Conservation (phyloP, 2,888 invertebrate genomes). For the Herminia tarsipennalis region DNA sequence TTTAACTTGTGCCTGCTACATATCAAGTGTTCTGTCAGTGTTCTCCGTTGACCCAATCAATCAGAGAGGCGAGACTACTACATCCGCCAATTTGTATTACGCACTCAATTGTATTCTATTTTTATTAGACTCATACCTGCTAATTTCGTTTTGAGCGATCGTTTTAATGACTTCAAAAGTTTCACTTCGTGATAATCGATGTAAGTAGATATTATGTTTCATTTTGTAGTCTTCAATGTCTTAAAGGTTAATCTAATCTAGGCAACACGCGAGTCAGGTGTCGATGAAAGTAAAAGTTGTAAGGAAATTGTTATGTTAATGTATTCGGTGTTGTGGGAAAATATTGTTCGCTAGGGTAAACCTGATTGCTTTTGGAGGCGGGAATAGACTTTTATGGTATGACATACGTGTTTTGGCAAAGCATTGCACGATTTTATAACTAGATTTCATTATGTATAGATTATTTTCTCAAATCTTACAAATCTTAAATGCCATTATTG, state of each 20-base stretch:
- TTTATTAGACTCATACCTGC: conserved; percentile 20
- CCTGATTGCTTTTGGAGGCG: not conserved
- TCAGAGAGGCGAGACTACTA: conserved; percentile 46
- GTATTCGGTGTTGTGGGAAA: conserved; percentile 26
- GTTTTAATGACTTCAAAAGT: conserved; percentile 21
- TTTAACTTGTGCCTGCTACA: conserved; percentile 23
- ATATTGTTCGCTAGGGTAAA: conserved; percentile 11
- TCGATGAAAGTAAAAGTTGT: conserved; percentile 35
- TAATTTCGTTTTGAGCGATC: conserved; percentile 16
- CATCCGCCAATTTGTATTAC: conserved; percentile 50
- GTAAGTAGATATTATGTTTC: conserved; percentile 18
- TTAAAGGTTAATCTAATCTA: conserved; percentile 34
- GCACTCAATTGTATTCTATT: conserved; percentile 18
- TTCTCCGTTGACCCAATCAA: conserved; percentile 44
- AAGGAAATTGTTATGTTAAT: conserved; percentile 33
- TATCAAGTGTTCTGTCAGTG: conserved; percentile 31
- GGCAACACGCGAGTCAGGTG: conserved; percentile 15
- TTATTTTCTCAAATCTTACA: too few relatives aligned
- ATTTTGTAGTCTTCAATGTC: conserved; percentile 28
- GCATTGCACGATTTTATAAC: too few relatives aligned
- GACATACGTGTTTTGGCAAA: too few relatives aligned
- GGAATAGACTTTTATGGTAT: not conserved
- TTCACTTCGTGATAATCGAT: conserved; percentile 27
- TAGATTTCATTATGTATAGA: too few relatives aligned
- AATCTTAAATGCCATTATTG: too few relatives aligned